These are phyloP conservation scores for Engraulis encrasicolus DNA, from an alignment of 2,113 vertebrate genomes.

Conservation along the genomic window DNA sequence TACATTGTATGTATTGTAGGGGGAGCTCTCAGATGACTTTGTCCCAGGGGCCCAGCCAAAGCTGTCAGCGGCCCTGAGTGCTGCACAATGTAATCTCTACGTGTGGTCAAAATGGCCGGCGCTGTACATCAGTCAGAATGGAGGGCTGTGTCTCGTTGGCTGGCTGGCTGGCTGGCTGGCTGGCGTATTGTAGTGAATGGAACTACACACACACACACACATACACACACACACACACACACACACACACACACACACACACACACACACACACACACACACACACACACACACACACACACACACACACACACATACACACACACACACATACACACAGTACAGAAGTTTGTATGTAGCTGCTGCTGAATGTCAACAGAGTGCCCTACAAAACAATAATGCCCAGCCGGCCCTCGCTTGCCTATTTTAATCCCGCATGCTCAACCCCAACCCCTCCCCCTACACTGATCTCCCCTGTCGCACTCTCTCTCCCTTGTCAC, in stretches of 20 bases:
- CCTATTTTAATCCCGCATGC: conserved; percentile 3
- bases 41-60: too few relatives aligned
- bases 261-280: too few relatives aligned
- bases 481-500: background rate
- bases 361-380: conserved; percentile 7
- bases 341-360: too few relatives aligned
- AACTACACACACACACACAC: too few relatives aligned
- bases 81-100: background rate
- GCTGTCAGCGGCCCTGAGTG: background rate
- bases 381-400: background rate
- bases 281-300: too few relatives aligned
- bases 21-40: too few relatives aligned
- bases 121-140: background rate
- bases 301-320: too few relatives aligned
- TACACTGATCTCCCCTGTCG: background rate
- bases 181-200: background rate
- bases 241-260: too few relatives aligned
- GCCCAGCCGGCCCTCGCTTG: background rate
- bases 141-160: background rate
- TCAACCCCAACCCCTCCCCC: background rate
- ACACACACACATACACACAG: too few relatives aligned
- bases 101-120: background rate
- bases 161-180: too few relatives aligned
- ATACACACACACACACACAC: too few relatives aligned
- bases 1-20: too few relatives aligned